Evolutionary conservation across 2,888 invertebrate genomes (phyloP).

Genomic region (Drosophila niveifrons): DNA sequence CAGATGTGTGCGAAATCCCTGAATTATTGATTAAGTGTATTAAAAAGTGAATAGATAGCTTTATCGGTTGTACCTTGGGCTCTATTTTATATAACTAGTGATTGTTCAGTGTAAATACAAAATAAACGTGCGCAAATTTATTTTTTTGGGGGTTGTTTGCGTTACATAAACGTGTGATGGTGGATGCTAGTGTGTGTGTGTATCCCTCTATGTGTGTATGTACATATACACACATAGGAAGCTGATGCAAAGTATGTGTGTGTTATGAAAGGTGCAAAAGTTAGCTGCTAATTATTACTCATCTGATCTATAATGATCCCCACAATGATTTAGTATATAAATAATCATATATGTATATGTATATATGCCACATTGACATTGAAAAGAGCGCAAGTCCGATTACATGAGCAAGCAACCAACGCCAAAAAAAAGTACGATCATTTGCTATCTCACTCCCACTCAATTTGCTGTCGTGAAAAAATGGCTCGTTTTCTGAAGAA

Average conservation of each 20-base stretch:
- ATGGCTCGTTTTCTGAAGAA: constrained; percentile 42
- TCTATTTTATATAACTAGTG: constrained; percentile 31
- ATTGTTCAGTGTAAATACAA: constrained; percentile 14
- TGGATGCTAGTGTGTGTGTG: constrained; percentile 32
- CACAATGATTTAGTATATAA: constrained; percentile 1
- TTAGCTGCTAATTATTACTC: constrained; percentile 23
- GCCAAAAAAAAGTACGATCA: constrained; percentile 36
- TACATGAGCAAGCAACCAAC: constrained; percentile 66
- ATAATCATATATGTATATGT: constrained; percentile 11
- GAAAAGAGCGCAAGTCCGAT: constrained; percentile 54
- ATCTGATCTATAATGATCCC: constrained; percentile 4
- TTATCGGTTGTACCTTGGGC: constrained; percentile 19
- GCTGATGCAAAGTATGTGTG: not conserved
- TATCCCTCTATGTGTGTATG: constrained; percentile 19
- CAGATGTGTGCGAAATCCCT: constrained; percentile 32
- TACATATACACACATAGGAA: constrained; percentile 2
- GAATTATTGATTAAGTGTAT: constrained; percentile 42
- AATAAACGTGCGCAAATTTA: constrained; percentile 25
- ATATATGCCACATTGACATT: constrained; percentile 65
- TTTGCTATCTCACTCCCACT: constrained; percentile 23
- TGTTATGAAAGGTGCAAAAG: constrained; percentile 34
- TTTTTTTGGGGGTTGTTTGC: constrained; percentile 70
- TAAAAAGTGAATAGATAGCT: constrained; percentile 30
- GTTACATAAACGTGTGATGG: constrained; percentile 72
- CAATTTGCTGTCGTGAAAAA: constrained; percentile 12